These are phyloP conservation scores for Girardia tigrina DNA, from an alignment of 2,888 invertebrate genomes.

Conservation along the genomic window DNA sequence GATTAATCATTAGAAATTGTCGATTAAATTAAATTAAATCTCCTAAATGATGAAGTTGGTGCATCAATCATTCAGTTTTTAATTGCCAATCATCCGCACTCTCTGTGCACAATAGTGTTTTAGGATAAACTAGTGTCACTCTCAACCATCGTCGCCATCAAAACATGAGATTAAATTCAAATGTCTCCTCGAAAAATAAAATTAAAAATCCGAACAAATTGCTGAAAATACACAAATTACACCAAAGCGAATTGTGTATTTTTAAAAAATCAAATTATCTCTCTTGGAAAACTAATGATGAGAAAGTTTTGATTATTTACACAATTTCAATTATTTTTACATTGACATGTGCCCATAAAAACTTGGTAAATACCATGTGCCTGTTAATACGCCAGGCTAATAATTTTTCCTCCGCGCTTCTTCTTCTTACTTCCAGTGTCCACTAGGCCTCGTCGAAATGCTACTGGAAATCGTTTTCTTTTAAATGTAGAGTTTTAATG, in stretches of 20 bases:
- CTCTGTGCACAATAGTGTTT: conserved; percentile 11
- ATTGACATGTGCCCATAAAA: conserved; percentile 23
- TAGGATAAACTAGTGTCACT: conserved; percentile 14
- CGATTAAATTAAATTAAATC: conserved; percentile 23
- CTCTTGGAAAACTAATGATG: background rate
- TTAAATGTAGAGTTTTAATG: background rate
- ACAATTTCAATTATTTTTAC: conserved; percentile 17
- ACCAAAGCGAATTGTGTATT: background rate
- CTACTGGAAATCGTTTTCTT: conserved; percentile 11
- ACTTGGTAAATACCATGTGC: conserved; percentile 18
- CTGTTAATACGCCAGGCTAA: conserved; percentile 18
- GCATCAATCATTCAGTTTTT: background rate
- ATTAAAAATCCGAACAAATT: conserved; percentile 23
- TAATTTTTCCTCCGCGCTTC: background rate
- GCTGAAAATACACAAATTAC: conserved; percentile 17
- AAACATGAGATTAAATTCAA: conserved; percentile 18
- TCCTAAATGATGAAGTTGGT: conserved; percentile 23
- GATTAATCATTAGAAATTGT: conserved; percentile 5
- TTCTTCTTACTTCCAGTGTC: background rate
- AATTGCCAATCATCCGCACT: conserved; percentile 20
- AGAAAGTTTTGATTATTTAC: conserved; percentile 18
- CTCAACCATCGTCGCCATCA: conserved; percentile 20
- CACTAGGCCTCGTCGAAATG: background rate
- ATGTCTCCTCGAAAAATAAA: conserved; percentile 23
- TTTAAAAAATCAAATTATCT: conserved; percentile 18